Evolutionary conservation across 2,113 vertebrate genomes (phyloP).

Genomic region (Bettongia penicillata): DNA sequence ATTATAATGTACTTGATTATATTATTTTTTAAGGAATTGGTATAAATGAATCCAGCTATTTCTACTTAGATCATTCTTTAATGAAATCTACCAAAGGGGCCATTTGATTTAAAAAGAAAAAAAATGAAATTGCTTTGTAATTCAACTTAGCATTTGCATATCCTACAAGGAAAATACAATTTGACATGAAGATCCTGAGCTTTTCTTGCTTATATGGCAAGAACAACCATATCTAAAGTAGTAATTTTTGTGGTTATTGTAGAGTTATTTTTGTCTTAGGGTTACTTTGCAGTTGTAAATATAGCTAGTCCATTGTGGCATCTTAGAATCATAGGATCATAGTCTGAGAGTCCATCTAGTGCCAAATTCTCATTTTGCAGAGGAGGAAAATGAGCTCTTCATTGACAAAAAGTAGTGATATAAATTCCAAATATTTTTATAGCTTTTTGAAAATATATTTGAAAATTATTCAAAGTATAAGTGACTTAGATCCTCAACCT

Average conservation of each 20-base stretch:
- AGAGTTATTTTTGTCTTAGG: not conserved
- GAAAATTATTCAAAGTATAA: not conserved
- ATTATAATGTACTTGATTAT: not conserved
- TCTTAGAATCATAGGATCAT: not conserved
- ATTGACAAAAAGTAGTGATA: not conserved
- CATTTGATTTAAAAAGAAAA: not conserved
- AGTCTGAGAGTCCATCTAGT: not conserved
- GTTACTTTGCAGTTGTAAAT: not conserved
- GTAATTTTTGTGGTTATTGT: not conserved
- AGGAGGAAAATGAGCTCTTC: not conserved
- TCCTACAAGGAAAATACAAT: not conserved
- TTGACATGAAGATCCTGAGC: not conserved
- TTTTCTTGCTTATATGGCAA: constrained; percentile 5
- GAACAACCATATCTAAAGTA: not conserved
- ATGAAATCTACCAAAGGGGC: not conserved
- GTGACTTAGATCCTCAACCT: not conserved
- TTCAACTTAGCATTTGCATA: not conserved
- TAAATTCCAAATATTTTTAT: not conserved
- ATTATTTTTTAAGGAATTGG: not conserved
- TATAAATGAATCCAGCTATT: not conserved
- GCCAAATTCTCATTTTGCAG: not conserved
- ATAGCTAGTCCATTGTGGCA: not conserved
- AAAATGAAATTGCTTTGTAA: not conserved
- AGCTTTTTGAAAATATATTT: not conserved
- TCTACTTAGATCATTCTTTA: not conserved